Conservation (phyloP, 2,888 invertebrate genomes). For the Epinotia brunnichana region DNA sequence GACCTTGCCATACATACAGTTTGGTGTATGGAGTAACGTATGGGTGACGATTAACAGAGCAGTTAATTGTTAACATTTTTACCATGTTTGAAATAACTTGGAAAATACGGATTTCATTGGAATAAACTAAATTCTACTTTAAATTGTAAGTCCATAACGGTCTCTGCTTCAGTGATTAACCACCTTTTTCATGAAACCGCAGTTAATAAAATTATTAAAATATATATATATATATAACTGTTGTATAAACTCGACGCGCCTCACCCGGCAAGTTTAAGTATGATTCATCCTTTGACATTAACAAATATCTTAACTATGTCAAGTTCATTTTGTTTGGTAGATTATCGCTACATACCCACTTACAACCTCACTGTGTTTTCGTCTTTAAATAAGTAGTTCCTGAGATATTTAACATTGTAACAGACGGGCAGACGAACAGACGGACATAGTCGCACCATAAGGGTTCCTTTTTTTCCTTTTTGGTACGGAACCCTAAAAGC, state of each 20-base stretch:
- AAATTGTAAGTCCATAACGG: no score
- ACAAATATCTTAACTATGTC: constrained; percentile 19
- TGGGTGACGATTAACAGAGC: constrained; percentile 9
- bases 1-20: background rate
- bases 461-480: no score
- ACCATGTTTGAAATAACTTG: background rate
- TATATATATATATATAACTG: no score
- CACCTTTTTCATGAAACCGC: no score
- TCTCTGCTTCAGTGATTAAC: no score
- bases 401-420: no score
- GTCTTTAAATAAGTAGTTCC: no score
- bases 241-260: background rate
- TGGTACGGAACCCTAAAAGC: no score
- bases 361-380: background rate
- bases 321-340: constrained; percentile 3
- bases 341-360: no score
- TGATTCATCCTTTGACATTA: constrained; percentile 24
- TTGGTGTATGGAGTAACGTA: constrained; percentile 12
- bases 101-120: background rate
- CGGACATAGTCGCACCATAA: no score
- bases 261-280: constrained; percentile 5
- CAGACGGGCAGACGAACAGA: no score
- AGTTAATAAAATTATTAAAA: no score
- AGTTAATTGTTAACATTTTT: background rate
- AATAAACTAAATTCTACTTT: background rate